Conservation (phyloP, 2,113 vertebrate genomes). For the Greenwoodochromis staneri region DNA sequence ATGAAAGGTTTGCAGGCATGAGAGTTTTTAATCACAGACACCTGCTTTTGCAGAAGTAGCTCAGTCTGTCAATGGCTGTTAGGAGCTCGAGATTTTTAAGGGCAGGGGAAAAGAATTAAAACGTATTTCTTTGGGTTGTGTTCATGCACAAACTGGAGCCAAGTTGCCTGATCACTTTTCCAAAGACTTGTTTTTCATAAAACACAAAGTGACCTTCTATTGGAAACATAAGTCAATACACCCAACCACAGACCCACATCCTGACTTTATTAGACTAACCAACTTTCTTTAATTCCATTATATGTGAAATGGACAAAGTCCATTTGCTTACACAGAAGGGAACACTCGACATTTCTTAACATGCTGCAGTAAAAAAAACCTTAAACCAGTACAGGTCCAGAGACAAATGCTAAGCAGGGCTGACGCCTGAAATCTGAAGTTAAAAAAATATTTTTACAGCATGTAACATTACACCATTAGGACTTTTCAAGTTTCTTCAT, state of each 20-base stretch:
- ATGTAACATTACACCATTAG: constrained; percentile 15
- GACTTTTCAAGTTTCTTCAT: neutral
- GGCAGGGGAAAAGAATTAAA: constrained; percentile 38
- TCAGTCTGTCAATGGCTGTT: constrained; percentile 38
- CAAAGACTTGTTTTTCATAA: constrained; percentile 58
- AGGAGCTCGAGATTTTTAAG: constrained; percentile 16
- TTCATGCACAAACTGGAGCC: constrained; percentile 20
- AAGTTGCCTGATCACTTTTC: constrained; percentile 51
- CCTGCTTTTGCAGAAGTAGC: constrained; percentile 58
- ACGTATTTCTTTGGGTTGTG: constrained; percentile 14
- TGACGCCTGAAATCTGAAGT: neutral
- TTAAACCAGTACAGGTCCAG: neutral
- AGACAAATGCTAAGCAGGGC: neutral
- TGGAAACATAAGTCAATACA: constrained; percentile 59
- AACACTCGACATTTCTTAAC: constrained; percentile 25
- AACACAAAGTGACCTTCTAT: constrained; percentile 51
- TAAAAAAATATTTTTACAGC: neutral
- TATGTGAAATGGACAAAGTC: constrained; percentile 45
- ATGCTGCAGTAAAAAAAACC: neutral
- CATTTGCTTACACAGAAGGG: constrained; percentile 13
- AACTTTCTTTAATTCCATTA: constrained; percentile 48
- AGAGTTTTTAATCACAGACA: constrained; percentile 66
- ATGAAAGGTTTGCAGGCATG: constrained; percentile 56
- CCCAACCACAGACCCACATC: constrained; percentile 23
- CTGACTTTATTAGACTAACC: constrained; percentile 47